Conservation (phyloP, 2,113 vertebrate genomes). For the Carassius gibelio region DNA sequence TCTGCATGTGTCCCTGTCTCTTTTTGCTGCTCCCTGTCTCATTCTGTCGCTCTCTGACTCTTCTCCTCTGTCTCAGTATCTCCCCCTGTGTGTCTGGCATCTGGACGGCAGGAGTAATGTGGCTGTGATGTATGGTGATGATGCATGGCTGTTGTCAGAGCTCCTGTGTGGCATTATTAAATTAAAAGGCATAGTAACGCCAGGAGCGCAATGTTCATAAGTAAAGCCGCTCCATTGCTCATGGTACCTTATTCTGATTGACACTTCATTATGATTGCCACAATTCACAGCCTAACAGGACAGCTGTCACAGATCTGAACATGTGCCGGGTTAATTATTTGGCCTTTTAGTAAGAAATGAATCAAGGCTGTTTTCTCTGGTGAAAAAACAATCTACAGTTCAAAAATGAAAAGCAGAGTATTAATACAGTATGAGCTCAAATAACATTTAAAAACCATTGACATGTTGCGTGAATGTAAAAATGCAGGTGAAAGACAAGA, state of each 20-base stretch:
- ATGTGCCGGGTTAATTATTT: slow-evolving; percentile 30
- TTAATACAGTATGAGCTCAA: neutral
- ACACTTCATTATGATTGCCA: slow-evolving; percentile 33
- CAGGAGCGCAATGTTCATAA: slow-evolving; percentile 21
- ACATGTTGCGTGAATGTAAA: too few relatives aligned
- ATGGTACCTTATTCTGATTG: slow-evolving; percentile 20
- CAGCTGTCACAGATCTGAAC: slow-evolving; percentile 30
- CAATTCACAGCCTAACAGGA: slow-evolving; percentile 22
- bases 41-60: neutral
- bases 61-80: slow-evolving; percentile 6
- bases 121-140: slow-evolving; percentile 35
- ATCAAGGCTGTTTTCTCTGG: neutral
- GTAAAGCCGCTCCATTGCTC: slow-evolving; percentile 12
- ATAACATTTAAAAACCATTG: neutral
- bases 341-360: slow-evolving; percentile 6
- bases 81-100: slow-evolving; percentile 36
- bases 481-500: neutral
- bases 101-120: slow-evolving; percentile 20
- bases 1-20: slow-evolving; percentile 41
- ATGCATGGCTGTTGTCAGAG: slow-evolving; percentile 25
- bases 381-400: slow-evolving; percentile 6
- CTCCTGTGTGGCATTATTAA: slow-evolving; percentile 35
- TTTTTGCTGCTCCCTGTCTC: neutral
- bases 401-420: neutral
- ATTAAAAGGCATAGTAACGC: slow-evolving; percentile 26